These are phyloP conservation scores for Zaprionus ghesquierei DNA, from an alignment of 1,140 invertebrate species.

Conservation along the genomic window DNA sequence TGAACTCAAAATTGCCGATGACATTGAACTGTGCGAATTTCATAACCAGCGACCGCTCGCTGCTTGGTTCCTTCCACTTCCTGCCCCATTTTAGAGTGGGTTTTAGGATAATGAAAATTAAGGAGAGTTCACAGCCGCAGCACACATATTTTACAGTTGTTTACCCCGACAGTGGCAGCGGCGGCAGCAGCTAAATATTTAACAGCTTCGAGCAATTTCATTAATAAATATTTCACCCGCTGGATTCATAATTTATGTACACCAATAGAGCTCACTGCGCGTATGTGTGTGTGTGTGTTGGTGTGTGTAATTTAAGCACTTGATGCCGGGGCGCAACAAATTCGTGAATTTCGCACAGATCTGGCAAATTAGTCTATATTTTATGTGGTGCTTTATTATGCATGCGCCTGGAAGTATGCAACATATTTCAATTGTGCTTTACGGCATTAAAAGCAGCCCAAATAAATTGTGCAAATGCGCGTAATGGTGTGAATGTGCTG, in stretches of 20 bases:
- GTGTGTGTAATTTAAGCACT: constrained; percentile 21
- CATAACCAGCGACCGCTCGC: constrained; percentile 10
- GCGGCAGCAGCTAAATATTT: constrained; percentile 59
- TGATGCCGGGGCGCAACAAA: constrained; percentile 29
- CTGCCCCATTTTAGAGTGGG: neutral
- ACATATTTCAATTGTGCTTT: constrained; percentile 47
- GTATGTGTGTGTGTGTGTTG: neutral
- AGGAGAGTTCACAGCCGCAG: constrained; percentile 14
- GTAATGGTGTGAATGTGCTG: constrained; percentile 1
- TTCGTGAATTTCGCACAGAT: constrained; percentile 32
- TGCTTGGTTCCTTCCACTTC: neutral
- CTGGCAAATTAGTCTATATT: constrained; percentile 61
- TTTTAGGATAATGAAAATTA: constrained; percentile 40
- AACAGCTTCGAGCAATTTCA: constrained; percentile 66
- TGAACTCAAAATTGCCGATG: constrained; percentile 72
- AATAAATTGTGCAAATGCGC: constrained; percentile 48
- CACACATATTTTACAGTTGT: constrained; percentile 52
- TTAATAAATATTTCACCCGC: constrained; percentile 66
- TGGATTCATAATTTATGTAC: constrained; percentile 52
- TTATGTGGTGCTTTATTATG: constrained; percentile 51
- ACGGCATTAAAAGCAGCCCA: constrained; percentile 25
- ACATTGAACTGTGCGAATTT: constrained; percentile 60
- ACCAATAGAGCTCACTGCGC: neutral
- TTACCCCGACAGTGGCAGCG: constrained; percentile 19
- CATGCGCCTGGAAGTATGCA: constrained; percentile 35